Conservation (phyloP, 2,797 vertebrate species). For the Bradypus variegatus region DNA sequence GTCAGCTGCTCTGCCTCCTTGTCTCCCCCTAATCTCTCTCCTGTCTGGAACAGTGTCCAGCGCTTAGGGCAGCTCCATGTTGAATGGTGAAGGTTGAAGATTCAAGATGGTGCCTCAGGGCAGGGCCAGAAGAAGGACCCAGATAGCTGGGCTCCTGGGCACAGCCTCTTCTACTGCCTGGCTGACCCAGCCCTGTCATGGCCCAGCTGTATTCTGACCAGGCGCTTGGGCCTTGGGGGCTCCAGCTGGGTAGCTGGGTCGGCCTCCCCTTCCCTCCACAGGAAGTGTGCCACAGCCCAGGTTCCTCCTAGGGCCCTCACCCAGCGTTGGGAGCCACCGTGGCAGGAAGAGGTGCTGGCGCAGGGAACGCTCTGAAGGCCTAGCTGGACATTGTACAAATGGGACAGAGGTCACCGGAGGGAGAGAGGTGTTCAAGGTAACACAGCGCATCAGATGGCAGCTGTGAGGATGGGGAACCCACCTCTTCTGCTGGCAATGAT, state of each 20-base stretch:
- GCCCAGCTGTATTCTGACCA: neutral
- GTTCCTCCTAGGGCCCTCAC: neutral
- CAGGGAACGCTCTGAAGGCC: neutral
- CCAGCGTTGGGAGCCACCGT: neutral
- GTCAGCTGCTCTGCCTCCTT: neutral
- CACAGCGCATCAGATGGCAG: neutral
- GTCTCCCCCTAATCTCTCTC: neutral
- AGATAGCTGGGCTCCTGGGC: neutral
- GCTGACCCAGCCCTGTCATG: neutral
- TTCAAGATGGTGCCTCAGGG: neutral
- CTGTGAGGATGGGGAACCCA: neutral
- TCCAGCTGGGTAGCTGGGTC: neutral
- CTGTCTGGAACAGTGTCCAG: neutral
- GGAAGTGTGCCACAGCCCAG: neutral
- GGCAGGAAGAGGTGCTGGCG: neutral
- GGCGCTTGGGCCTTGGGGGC: neutral
- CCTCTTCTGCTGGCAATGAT: neutral
- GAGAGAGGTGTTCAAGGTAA: neutral
- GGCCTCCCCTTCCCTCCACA: neutral
- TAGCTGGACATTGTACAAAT: neutral
- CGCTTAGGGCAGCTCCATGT: neutral
- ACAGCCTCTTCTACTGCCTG: neutral
- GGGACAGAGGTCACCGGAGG: neutral
- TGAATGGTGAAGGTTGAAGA: neutral
- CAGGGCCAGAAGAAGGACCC: neutral